Evolutionary conservation across 2,113 vertebrate species (phyloP).

Genomic region (Bothrops jararaca): DNA sequence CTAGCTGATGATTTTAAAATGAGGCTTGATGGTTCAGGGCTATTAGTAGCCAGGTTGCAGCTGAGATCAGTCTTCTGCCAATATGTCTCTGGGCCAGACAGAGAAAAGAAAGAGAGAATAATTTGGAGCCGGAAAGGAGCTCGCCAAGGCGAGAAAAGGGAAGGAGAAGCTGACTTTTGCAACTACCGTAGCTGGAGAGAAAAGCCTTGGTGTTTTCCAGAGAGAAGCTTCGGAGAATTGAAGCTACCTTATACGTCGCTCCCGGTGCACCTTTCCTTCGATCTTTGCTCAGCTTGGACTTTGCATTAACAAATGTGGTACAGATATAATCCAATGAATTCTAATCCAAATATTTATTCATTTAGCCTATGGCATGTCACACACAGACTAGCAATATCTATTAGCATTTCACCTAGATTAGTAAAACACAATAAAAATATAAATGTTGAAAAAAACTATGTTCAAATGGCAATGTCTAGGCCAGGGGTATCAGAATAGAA

Average conservation of each 20-base stretch:
- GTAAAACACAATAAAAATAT: too few relatives aligned
- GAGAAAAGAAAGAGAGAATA: background rate
- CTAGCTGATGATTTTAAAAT: slow-evolving; percentile 12
- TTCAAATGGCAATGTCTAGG: background rate
- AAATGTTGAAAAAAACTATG: background rate
- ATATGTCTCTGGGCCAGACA: background rate
- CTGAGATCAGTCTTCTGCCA: background rate
- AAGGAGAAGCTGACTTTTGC: background rate
- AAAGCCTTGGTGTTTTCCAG: background rate
- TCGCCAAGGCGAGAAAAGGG: background rate
- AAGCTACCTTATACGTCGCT: background rate
- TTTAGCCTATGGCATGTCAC: background rate
- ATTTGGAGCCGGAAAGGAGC: background rate
- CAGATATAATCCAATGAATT: background rate
- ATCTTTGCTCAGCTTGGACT: background rate
- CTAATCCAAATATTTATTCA: background rate
- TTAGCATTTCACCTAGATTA: too few relatives aligned
- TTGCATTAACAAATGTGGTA: background rate
- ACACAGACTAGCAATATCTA: too few relatives aligned
- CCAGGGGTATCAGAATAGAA: too few relatives aligned
- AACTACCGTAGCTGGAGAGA: background rate
- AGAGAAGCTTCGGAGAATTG: background rate
- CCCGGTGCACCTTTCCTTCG: background rate
- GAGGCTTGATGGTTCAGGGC: slow-evolving; percentile 14
- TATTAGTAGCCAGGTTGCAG: slow-evolving; percentile 4